phyloP scores from a whole-genome alignment of 2,888 invertebrate genomes.

The Mantis religiosa region DNA sequence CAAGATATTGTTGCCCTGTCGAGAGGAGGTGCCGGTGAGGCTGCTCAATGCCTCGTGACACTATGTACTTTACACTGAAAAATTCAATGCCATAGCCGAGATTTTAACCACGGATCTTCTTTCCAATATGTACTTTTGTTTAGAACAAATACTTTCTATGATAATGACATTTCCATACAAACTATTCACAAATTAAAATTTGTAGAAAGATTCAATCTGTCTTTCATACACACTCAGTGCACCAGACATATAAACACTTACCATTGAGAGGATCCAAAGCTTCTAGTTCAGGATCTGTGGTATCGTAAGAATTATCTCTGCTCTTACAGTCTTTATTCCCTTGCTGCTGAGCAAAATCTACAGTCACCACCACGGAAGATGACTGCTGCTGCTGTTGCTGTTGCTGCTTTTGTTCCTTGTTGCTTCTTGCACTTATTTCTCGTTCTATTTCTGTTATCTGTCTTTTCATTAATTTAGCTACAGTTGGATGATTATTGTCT shows the following conservation, averaged over 20 bases:
- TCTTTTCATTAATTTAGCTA: constrained; percentile 53
- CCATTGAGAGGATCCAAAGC: constrained; percentile 67
- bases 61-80: too few relatives aligned
- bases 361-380: background rate
- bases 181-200: background rate
- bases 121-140: too few relatives aligned
- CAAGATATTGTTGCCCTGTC: too few relatives aligned
- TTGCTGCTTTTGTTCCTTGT: constrained; percentile 30
- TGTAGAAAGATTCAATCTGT: too few relatives aligned
- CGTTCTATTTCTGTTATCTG: constrained; percentile 71
- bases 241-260: constrained; percentile 38
- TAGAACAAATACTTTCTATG: background rate
- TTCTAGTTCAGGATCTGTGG: constrained; percentile 56
- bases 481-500: constrained; percentile 82
- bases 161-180: background rate
- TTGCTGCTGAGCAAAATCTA: background rate
- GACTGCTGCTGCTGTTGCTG: background rate
- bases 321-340: constrained; percentile 11
- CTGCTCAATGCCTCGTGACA: too few relatives aligned
- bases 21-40: too few relatives aligned
- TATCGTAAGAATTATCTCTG: constrained; percentile 37
- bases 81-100: too few relatives aligned
- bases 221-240: too few relatives aligned
- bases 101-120: too few relatives aligned
- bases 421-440: constrained; percentile 57